Conservation (phyloP, 2,797 vertebrate genomes). For the Characodon lateralis region DNA sequence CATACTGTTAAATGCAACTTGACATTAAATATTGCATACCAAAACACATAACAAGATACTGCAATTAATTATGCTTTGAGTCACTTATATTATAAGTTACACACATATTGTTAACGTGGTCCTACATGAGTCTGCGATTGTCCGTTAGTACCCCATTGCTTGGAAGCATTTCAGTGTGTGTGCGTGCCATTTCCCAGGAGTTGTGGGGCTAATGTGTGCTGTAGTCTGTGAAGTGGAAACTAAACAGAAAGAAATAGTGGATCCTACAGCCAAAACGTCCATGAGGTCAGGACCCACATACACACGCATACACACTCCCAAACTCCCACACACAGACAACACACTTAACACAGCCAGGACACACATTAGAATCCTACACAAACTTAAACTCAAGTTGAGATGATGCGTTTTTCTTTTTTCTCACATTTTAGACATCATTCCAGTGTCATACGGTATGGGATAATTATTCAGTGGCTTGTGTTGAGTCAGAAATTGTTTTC, state of each 20-base stretch:
- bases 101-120: constrained; percentile 5
- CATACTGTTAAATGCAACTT: background rate
- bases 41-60: background rate
- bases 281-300: constrained; percentile 38
- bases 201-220: constrained; percentile 69
- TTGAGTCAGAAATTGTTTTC: background rate
- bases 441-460: background rate
- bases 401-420: background rate
- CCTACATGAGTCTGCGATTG: constrained; percentile 20
- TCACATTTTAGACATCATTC: background rate
- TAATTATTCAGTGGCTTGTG: constrained; percentile 1
- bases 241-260: constrained; percentile 60
- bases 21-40: background rate
- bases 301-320: background rate
- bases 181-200: constrained; percentile 45
- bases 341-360: background rate
- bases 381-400: background rate
- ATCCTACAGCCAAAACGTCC: constrained; percentile 47
- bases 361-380: constrained; percentile 17
- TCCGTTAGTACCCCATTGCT: constrained; percentile 17
- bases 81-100: background rate
- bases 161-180: background rate
- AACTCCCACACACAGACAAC: background rate
- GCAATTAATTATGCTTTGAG: background rate
- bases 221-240: constrained; percentile 70